Evolutionary conservation across 2,113 vertebrate genomes (phyloP).

Genomic region (Chaenocephalus aceratus): DNA sequence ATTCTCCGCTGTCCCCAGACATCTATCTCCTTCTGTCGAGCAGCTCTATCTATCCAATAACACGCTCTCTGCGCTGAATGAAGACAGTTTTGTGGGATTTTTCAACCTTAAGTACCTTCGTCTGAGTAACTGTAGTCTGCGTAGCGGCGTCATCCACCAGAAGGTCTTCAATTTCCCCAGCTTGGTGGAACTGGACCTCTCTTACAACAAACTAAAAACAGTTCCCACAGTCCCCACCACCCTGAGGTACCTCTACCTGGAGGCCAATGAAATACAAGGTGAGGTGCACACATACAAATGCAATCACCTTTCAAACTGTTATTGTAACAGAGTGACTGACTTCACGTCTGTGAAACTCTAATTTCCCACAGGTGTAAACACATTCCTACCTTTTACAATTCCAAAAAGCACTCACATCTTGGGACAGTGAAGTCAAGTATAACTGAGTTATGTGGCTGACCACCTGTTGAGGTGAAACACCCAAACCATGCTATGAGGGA

Average conservation of each 20-base stretch:
- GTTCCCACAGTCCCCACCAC: conserved; percentile 78
- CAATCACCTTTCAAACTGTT: conserved; percentile 2
- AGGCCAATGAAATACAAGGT: conserved; percentile 85
- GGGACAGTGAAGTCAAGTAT: not conserved
- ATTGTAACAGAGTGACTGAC: conserved; percentile 7
- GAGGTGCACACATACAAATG: conserved; percentile 26
- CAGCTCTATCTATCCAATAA: conserved; percentile 85
- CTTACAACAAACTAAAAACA: conserved; percentile 81
- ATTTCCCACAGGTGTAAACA: conserved; percentile 3
- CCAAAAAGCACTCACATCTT: conserved; percentile 1
- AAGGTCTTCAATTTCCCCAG: conserved; percentile 79
- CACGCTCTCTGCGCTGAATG: conserved; percentile 64
- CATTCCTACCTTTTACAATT: not conserved
- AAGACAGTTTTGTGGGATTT: conserved; percentile 70
- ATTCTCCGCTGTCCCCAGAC: conserved; percentile 72
- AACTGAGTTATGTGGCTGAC: conserved; percentile 5
- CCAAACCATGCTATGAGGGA: conserved; percentile 21
- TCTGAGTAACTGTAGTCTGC: conserved; percentile 76
- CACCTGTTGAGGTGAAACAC: conserved; percentile 8
- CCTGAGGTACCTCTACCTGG: conserved; percentile 84
- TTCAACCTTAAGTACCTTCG: conserved; percentile 76
- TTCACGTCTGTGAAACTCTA: not conserved
- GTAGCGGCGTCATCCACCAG: conserved; percentile 47
- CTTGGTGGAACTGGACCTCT: conserved; percentile 84
- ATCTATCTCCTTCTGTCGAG: conserved; percentile 79